Percentiles rank a stretch among this genome's conserved stretches.
phyloP scores from a whole-genome alignment of 2,797 vertebrate species.

The Erethizon dorsatum region DNA sequence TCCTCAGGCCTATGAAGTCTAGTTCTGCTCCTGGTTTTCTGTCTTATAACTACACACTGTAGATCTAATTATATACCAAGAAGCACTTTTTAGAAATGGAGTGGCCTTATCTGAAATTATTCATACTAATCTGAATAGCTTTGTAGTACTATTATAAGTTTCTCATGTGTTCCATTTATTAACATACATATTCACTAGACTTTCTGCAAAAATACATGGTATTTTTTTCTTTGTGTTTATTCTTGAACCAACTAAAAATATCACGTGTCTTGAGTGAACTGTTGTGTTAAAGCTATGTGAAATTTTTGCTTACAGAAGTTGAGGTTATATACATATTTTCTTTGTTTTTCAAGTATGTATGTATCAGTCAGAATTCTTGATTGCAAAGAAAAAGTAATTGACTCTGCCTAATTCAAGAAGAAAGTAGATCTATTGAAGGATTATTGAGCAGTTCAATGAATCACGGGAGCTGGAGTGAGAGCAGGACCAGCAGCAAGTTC shows the following conservation, averaged over 20 bases:
- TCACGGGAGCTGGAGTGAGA: background rate
- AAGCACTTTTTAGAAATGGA: background rate
- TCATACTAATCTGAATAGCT: background rate
- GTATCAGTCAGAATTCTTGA: background rate
- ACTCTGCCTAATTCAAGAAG: background rate
- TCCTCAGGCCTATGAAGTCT: background rate
- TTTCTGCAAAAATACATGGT: background rate
- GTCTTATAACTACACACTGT: background rate
- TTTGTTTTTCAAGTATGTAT: background rate
- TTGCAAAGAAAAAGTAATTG: background rate
- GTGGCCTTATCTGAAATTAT: background rate
- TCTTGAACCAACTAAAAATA: background rate
- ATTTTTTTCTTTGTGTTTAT: slow-evolving; percentile 29
- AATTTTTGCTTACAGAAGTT: background rate
- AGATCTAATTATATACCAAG: background rate
- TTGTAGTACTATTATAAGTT: background rate
- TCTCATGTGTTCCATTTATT: background rate
- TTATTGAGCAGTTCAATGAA: background rate
- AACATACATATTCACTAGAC: background rate
- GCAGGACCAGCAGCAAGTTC: background rate
- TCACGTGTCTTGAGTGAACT: background rate
- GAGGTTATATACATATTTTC: background rate
- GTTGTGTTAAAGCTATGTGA: background rate
- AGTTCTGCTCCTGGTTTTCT: background rate
- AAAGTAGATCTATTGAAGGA: background rate